Evolutionary conservation across 1,140 invertebrate genomes (phyloP), one percentile per base, ranked within the genome.

Genomic region (Oreohelix idahoensis): DNA sequence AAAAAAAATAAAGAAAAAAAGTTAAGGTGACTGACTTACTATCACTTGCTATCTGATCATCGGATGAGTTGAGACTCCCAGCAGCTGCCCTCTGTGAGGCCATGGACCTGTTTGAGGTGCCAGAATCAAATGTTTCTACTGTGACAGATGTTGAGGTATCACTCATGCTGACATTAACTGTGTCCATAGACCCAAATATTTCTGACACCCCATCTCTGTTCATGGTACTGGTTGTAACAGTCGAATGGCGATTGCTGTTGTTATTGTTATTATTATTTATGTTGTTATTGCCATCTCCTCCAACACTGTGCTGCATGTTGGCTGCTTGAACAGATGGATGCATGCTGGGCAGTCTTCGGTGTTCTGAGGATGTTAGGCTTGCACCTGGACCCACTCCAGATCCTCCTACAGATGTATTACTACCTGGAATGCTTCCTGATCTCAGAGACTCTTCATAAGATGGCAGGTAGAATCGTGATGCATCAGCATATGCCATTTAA

Each of bases 181-280:
- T 92, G 79, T 92, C 91, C 53, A 91, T 84, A 58, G 91, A 92
- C 32, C 91, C 91, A 86, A 91, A 91, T 39, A 90, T 88, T 36
- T 90, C 88, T 39, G 89, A 90, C 63, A 89, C 85, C 66, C 88
- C 89, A 71, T 91, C 91, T 39, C 90, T 84, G 81, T 91, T 91
- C 73, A 91, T 88, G 42, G 90, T 91, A 77, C 87, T 91, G 51
- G 87, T 90, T 10, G 91, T 91, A 1, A 86, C 88, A 2, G 90
- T 89, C 20, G 90, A 92, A 86, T 89, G 90, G 86, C 89, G 86
- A 79, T 87, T 90, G 36, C 86, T 86, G 81, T 81, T 87, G 73
- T 86, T 86, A 51, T 83, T 76, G 77, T 83, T 84, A 81, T 87
- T 90, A 32, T 85, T 86, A 78, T 84, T 87, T 63, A 84, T 86